Conservation (phyloP, 2,113 vertebrate species). For the Aspidoscelis tigris region DNA sequence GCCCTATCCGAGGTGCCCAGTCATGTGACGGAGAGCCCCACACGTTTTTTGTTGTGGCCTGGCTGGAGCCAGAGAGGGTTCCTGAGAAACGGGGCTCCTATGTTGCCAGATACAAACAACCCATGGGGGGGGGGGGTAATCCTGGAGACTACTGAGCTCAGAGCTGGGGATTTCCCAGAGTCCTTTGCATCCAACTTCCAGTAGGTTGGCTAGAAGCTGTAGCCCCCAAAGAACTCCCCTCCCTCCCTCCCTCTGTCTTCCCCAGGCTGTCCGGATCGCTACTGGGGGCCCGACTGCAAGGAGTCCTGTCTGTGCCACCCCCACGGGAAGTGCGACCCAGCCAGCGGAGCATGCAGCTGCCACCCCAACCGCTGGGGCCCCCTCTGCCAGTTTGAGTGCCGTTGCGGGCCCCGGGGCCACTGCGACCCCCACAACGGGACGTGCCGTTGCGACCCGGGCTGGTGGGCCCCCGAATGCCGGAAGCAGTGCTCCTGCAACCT, state of each 20-base stretch:
- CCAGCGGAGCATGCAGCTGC: slow-evolving; percentile 85
- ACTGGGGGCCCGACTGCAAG: slow-evolving; percentile 93
- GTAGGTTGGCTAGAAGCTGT: no score
- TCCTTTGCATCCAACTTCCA: no score
- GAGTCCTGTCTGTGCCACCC: slow-evolving; percentile 85
- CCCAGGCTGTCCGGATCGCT: slow-evolving; percentile 87
- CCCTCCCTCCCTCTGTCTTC: fast-evolving
- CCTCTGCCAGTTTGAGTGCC: slow-evolving; percentile 82
- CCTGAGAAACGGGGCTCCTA: background rate
- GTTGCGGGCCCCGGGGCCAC: slow-evolving; percentile 80
- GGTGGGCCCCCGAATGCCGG: slow-evolving; percentile 83
- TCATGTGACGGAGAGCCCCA: no score
- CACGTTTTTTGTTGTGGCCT: no score
- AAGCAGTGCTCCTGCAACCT: slow-evolving; percentile 82
- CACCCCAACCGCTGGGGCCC: slow-evolving; percentile 83
- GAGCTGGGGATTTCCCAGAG: no score
- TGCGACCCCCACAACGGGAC: slow-evolving; percentile 81
- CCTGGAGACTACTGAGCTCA: no score
- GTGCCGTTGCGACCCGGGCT: slow-evolving; percentile 89
- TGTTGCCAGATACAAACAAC: no score
- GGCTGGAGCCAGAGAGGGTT: no score
- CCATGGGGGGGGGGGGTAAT: no score
- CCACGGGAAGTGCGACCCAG: slow-evolving; percentile 82
- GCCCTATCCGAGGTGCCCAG: no score
- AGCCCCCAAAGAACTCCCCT: no score